Conservation (phyloP, 2,113 vertebrate species). For the Gallinago media region DNA sequence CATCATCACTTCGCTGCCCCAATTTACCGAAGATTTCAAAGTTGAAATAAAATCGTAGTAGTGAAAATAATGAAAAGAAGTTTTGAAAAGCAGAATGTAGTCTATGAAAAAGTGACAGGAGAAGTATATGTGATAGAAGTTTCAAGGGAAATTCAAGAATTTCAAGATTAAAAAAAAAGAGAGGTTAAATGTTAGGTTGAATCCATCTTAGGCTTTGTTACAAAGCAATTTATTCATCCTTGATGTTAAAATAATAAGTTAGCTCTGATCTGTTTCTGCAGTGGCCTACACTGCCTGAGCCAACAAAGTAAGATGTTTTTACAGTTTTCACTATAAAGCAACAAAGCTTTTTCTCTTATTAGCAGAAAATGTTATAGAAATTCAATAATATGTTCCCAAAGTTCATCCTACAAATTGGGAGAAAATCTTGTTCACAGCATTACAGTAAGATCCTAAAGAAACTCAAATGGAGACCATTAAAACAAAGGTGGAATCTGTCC, state of each 20-base stretch:
- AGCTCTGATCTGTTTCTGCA: neutral
- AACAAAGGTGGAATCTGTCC: neutral
- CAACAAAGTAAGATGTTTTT: neutral
- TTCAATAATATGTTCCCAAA: neutral
- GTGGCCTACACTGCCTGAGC: neutral
- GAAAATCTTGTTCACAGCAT: neutral
- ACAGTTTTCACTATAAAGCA: neutral
- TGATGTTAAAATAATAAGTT: conserved; percentile 8
- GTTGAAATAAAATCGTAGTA: neutral
- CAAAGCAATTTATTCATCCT: conserved; percentile 8
- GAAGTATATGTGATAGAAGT: neutral
- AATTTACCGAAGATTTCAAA: neutral
- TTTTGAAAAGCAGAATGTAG: neutral
- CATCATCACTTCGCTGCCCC: neutral
- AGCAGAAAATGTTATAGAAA: neutral
- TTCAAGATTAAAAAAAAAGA: neutral
- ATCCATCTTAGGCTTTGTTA: neutral
- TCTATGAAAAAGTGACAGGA: neutral
- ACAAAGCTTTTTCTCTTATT: neutral
- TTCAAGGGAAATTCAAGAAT: neutral
- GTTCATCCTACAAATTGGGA: neutral
- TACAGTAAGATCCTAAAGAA: neutral
- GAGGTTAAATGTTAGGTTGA: neutral
- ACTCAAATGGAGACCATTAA: neutral
- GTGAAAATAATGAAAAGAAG: neutral